A percentile compares a stretch with the other conserved stretches of the same genome.
Evolutionary conservation across 2,888 invertebrate genomes (phyloP).

Genomic region (Lasioglossum oenotherae): DNA sequence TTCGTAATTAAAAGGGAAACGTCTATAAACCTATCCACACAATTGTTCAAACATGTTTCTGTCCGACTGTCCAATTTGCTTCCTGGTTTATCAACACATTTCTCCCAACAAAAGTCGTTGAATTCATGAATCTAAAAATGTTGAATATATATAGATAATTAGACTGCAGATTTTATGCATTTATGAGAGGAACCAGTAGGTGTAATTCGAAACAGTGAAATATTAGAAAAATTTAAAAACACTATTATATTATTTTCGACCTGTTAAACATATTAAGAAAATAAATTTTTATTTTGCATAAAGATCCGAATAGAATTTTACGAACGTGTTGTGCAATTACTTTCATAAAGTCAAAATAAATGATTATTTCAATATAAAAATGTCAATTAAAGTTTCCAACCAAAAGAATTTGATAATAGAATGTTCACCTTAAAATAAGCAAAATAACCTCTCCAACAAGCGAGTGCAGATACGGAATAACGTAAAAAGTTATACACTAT

Average conservation of each 20-base stretch:
- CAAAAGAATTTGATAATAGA: neutral
- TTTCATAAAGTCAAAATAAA: neutral
- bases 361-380: neutral
- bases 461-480: neutral
- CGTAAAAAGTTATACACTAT: neutral
- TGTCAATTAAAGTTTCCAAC: neutral
- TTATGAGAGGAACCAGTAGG: too few relatives aligned
- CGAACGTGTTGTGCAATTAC: neutral
- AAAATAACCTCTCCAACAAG: conserved; percentile 19
- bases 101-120: conserved; percentile 98
- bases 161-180: too few relatives aligned
- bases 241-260: too few relatives aligned
- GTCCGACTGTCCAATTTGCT: conserved; percentile 94
- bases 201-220: too few relatives aligned
- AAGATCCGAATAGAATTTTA: neutral
- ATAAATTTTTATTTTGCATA: too few relatives aligned
- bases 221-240: too few relatives aligned
- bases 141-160: conserved; percentile 49
- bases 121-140: conserved; percentile 93
- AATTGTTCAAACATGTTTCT: conserved; percentile 95
- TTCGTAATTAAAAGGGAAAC: conserved; percentile 95
- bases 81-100: conserved; percentile 96
- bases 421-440: neutral
- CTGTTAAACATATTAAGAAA: too few relatives aligned
- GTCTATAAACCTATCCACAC: conserved; percentile 97